A percentile compares a stretch with the other conserved stretches of the same genome.
These are phyloP conservation scores for Forpus xanthops DNA, from an alignment of 2,797 vertebrate genomes.

Conservation along the genomic window DNA sequence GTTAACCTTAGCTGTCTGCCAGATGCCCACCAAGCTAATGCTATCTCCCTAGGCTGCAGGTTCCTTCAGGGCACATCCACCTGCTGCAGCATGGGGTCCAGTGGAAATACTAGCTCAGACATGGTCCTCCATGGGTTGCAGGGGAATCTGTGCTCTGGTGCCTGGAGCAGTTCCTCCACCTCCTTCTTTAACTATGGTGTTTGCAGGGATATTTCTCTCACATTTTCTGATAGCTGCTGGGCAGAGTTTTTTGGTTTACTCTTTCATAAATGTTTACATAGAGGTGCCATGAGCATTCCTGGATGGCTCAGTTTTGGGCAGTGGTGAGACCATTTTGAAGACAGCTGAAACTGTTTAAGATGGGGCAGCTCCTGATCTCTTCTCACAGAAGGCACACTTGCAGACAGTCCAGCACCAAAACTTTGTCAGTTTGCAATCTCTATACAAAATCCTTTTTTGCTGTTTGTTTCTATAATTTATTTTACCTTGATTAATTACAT, in stretches of 20 bases:
- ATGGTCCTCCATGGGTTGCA: neutral
- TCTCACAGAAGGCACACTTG: neutral
- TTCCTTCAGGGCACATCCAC: neutral
- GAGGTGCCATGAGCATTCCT: accelerated
- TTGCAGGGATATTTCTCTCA: neutral
- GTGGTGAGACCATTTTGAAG: neutral
- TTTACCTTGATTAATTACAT: neutral
- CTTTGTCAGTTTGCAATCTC: neutral
- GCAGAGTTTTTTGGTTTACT: neutral
- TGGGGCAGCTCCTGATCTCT: neutral
- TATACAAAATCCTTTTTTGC: neutral
- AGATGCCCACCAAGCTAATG: neutral
- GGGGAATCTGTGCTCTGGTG: neutral
- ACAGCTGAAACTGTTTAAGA: neutral
- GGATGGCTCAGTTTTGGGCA: neutral
- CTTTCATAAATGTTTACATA: neutral
- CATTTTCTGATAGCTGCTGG: neutral
- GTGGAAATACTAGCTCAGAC: neutral
- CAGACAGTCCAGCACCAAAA: neutral
- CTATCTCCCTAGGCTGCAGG: neutral
- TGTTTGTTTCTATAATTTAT: neutral
- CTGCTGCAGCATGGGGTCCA: neutral
- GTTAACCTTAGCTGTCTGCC: neutral
- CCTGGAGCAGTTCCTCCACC: neutral
- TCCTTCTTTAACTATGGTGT: neutral